phyloP scores from a whole-genome alignment of 2,113 vertebrate genomes.

The Osmerus eperlanus region DNA sequence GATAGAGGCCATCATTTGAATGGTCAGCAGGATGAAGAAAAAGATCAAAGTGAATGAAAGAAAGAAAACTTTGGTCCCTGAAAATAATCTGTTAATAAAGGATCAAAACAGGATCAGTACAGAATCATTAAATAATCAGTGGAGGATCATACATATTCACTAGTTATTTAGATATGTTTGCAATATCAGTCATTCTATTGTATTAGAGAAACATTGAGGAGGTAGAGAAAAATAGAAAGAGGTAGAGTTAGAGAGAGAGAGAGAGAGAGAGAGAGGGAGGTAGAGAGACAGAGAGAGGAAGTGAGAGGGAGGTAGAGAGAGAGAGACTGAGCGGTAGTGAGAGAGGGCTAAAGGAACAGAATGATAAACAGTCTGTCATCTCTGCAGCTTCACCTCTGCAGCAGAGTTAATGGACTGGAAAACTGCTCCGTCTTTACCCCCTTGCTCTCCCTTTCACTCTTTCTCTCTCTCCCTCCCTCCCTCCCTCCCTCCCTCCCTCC shows the following conservation, averaged over 20 bases:
- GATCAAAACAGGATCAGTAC: no score
- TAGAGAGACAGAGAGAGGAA: neutral
- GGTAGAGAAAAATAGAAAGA: neutral
- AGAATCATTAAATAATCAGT: no score
- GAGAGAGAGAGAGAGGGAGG: neutral
- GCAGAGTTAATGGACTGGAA: slow-evolving; percentile 68
- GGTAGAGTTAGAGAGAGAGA: neutral
- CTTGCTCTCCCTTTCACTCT: neutral
- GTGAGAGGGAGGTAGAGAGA: neutral
- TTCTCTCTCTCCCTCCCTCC: neutral
- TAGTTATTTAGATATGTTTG: no score
- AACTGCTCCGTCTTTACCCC: slow-evolving; percentile 35
- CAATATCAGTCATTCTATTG: no score
- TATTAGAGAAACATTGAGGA: no score
- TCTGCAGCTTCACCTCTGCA: slow-evolving; percentile 64
- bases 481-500: slow-evolving; percentile 7
- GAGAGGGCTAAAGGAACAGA: neutral
- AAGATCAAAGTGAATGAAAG: neutral
- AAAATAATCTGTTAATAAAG: no score
- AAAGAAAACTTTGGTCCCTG: no score
- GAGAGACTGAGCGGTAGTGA: neutral
- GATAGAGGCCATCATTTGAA: slow-evolving; percentile 7
- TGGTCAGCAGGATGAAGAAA: neutral
- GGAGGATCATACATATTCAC: no score
- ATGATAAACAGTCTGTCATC: slow-evolving; percentile 54